A percentile compares a stretch with the other conserved stretches of the same genome.
These are phyloP conservation scores for Erebia aethiops DNA, from an alignment of 2,888 invertebrate genomes.

Conservation along the genomic window DNA sequence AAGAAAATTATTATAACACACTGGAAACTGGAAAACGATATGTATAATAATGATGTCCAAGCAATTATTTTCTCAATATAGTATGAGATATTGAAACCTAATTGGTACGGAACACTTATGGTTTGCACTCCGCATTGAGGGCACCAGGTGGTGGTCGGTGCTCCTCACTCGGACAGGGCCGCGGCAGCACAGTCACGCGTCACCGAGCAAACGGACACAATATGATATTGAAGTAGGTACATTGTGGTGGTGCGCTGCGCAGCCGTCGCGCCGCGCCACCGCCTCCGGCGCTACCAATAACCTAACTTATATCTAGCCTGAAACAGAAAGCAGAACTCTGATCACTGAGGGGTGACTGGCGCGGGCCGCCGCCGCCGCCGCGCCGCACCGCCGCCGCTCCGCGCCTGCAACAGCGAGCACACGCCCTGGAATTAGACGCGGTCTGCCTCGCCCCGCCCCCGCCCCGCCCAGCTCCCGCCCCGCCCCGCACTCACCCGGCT, in stretches of 20 bases:
- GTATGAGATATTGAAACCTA: neutral
- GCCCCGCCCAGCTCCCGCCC: too few species aligned
- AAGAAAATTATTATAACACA: too few species aligned
- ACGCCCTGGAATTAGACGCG: neutral
- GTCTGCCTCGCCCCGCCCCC: neutral
- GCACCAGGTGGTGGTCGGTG: neutral
- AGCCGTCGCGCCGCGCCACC: neutral
- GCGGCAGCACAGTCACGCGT: neutral
- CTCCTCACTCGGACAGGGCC: neutral
- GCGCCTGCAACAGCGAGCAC: conserved; percentile 7
- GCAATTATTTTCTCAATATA: too few species aligned
- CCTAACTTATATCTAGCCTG: conserved; percentile 9
- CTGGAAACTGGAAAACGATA: too few species aligned
- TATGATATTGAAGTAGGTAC: conserved; percentile 5
- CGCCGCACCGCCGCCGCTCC: neutral
- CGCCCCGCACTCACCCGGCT: neutral
- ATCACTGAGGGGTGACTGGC: neutral
- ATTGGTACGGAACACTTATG: neutral
- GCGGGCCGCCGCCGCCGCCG: neutral
- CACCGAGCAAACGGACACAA: neutral
- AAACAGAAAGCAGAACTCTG: conserved; percentile 1
- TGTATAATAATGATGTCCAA: too few species aligned
- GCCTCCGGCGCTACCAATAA: neutral
- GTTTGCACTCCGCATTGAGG: neutral
- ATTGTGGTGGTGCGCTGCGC: neutral